Evolutionary conservation across 2,888 invertebrate genomes (phyloP), one percentile per base, ranked within the genome.

Genomic region (Phorcus lineatus): DNA sequence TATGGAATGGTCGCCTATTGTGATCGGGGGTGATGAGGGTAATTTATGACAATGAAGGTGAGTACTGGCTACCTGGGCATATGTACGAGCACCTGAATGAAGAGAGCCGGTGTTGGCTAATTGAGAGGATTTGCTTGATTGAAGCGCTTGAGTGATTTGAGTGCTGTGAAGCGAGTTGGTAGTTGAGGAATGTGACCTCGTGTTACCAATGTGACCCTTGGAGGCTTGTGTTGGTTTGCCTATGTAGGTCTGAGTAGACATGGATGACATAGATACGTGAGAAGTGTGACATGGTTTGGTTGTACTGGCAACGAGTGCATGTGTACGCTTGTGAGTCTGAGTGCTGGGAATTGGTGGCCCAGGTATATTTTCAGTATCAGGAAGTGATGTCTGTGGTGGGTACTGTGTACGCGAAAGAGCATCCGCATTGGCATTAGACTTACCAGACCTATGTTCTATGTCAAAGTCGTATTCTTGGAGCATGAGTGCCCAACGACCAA

Each of bases 401-500:
- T 66, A 66, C 24, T 19, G n/a, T 24, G 55, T 55, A 55, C 62
- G n/a, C n/a, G 62, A 62, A n/a, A 62, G 62, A 36, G 36, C 36
- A 36, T 36, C 36, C 2, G 36, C 36, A 36, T 36, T 78, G 28
- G 74, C n/a, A 13, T 74, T 78, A 17, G 19, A 28, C 47, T 57
- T 82, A 16, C 67, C 80, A n/a, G 62, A 24, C 22, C 80, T 66
- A 66, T 80, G 62, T 9, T 52, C 40, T 7, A 84, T 77, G 3
- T 77, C 77, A 81, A 74, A 85, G 19, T 80, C 40, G 40, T 80
- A 82, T 16, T 40, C 80, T 40, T 84, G 84, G 9, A 84, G 53
- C 53, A 80, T 74, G n/a, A 81, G 13, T 17, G 81, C 36, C 82
- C 82, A 82, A 40, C 84, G 36, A n/a, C 57, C 79, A 24, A 84